Percentiles rank a stretch among this genome's conserved stretches.
phyloP scores from a whole-genome alignment of 2,797 vertebrate genomes.

The Alfaro cultratus region DNA sequence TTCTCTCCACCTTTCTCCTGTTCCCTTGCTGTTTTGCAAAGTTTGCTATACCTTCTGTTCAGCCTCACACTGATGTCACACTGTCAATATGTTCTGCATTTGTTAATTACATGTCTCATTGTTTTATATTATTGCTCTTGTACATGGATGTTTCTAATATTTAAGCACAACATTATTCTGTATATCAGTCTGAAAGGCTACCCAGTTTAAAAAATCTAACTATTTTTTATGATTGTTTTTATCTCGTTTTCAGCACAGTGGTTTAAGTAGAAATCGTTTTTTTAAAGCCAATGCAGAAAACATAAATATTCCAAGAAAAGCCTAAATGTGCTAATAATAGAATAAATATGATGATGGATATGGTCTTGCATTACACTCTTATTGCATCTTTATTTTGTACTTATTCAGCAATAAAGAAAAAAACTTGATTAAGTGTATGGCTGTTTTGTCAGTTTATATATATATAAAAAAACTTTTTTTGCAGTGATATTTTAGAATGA shows the following conservation, averaged over 20 bases:
- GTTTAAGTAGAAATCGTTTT: not conserved
- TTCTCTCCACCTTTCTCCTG: not conserved
- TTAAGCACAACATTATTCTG: not conserved
- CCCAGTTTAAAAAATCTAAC: conserved; percentile 25
- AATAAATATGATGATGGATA: not conserved
- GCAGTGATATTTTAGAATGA: not conserved
- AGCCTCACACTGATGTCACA: not conserved
- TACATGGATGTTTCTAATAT: conserved; percentile 17
- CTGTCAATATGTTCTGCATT: conserved; percentile 13
- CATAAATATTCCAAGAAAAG: not conserved
- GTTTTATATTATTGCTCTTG: conserved; percentile 8
- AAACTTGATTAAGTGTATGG: not conserved
- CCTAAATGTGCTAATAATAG: not conserved
- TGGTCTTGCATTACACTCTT: not conserved
- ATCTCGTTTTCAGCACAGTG: not conserved
- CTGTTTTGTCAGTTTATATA: not conserved
- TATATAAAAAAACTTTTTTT: too few species aligned
- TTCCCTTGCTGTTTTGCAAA: not conserved
- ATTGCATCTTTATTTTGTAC: not conserved
- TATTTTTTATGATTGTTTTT: not conserved
- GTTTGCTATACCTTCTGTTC: not conserved
- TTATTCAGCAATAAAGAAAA: not conserved
- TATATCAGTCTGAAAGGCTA: not conserved
- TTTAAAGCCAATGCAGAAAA: not conserved
- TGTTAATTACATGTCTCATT: not conserved